Base-by-base conservation (phyloP, 2,797 vertebrate genomes). In the Sebastes alutus region DNA sequence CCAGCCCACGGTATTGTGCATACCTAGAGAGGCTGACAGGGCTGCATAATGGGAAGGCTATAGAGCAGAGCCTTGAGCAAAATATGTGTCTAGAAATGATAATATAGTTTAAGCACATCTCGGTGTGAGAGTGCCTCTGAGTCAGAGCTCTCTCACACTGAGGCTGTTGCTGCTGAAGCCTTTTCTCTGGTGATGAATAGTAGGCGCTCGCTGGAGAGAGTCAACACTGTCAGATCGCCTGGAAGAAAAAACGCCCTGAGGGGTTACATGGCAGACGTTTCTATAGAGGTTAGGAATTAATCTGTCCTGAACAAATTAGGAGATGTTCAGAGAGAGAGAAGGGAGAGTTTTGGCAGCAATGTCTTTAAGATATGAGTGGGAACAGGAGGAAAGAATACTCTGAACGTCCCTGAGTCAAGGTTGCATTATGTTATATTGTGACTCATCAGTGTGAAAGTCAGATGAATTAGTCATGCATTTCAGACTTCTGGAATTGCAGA, bases 101-200 rank as follows among this genome's bases (percentile, higher is more conserved):
- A 71, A 79, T 30, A 65, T 68, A 32, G 56, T n/a, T 72, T 65
- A 13, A 69, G 54, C 38, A 75, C 29, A 75, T 73, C 59, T 82
- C 29, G 55, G 22, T 38, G 42, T 10, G 76, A 70, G 71, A 79
- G 46, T 64, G 56, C 46, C 61, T 54, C 16, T 75, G 70, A 80
- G 73, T 82, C 46, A 73, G 55, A 83, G 74, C 63, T 4, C 74
- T 56, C 46, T 63, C 64, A 60, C 74, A 66, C 22, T 35, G 56
- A 68, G 67, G 13, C 66, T 72, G 72, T 52, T 66, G 52, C 23
- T 27, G 16, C 59, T 65, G 46, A 72, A 75, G 64, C 61, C 80
- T 75, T 87, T 90, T 81, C 71, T 81, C 59, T 73, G 58, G 13
- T 84, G 77, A 78, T 81, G 52, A 88, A 86, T 75, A 58, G 81